These are phyloP conservation scores for Saturnia pavonia DNA, from an alignment of 2,888 invertebrate genomes.

Conservation along the genomic window DNA sequence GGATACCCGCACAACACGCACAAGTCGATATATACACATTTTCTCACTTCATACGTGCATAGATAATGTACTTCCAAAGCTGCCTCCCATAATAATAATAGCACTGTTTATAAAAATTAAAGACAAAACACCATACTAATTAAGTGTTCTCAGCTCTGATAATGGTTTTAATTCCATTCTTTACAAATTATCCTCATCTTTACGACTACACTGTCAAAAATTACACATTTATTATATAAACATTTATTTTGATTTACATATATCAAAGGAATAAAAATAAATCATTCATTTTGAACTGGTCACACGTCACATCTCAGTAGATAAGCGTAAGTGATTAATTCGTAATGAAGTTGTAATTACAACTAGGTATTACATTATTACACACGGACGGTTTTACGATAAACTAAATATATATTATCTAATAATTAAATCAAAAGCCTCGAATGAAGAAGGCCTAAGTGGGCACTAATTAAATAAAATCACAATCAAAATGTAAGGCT, in stretches of 20 bases:
- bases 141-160: neutral
- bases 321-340: conserved; percentile 16
- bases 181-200: neutral
- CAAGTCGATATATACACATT: no score
- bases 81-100: neutral
- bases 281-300: neutral
- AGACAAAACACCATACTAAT: neutral
- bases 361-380: conserved; percentile 22
- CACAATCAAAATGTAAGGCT: neutral
- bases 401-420: conserved; percentile 30
- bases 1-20: no score
- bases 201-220: neutral
- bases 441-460: neutral
- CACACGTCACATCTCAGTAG: neutral
- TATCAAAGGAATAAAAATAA: neutral
- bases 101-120: neutral
- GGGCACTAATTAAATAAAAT: neutral
- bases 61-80: no score
- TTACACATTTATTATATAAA: neutral
- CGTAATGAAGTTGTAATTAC: conserved; percentile 21
- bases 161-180: neutral
- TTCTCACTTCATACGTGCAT: no score
- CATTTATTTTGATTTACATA: neutral
- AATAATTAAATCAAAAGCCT: conserved; percentile 2
- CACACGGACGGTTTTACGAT: conserved; percentile 35